These are phyloP conservation scores for Anguilla japonica DNA, from an alignment of 2,113 vertebrate species.

Conservation along the genomic window DNA sequence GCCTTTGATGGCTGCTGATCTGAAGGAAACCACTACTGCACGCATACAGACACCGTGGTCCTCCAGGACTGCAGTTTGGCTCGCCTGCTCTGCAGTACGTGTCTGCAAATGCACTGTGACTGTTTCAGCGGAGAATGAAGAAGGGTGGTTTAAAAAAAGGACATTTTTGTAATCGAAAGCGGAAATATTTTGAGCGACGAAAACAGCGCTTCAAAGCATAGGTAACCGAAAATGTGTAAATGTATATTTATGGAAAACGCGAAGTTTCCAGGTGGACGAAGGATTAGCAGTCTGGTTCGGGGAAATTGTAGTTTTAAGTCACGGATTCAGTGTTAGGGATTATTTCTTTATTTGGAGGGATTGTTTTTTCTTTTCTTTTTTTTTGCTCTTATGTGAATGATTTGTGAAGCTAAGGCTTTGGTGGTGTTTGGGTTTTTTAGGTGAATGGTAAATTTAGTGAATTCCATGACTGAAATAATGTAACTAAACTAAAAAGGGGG, in stretches of 20 bases:
- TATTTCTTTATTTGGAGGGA: not conserved
- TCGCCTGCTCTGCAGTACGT: not conserved
- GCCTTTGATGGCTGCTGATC: too few species aligned
- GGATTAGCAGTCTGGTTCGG: not conserved
- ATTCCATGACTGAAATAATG: not conserved
- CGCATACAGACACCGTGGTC: too few species aligned
- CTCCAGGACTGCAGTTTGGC: too few species aligned
- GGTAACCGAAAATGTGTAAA: slow-evolving; percentile 57
- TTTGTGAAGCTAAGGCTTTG: not conserved
- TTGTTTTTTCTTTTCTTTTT: not conserved
- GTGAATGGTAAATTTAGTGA: not conserved
- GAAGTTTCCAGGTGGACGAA: slow-evolving; percentile 11
- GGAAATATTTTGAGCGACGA: slow-evolving; percentile 44
- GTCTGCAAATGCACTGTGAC: slow-evolving; percentile 53
- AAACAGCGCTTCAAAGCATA: slow-evolving; percentile 56
- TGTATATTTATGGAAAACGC: slow-evolving; percentile 57
- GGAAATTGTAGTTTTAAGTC: not conserved
- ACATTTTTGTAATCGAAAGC: not conserved
- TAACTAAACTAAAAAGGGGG: not conserved
- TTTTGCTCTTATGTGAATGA: not conserved
- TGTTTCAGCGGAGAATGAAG: slow-evolving; percentile 33
- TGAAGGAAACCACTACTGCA: too few species aligned
- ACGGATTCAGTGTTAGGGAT: not conserved
- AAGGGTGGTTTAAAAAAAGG: not conserved
- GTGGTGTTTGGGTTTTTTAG: not conserved